Conservation (phyloP, 2,888 invertebrate genomes). For the Tupiocoris notatus region DNA sequence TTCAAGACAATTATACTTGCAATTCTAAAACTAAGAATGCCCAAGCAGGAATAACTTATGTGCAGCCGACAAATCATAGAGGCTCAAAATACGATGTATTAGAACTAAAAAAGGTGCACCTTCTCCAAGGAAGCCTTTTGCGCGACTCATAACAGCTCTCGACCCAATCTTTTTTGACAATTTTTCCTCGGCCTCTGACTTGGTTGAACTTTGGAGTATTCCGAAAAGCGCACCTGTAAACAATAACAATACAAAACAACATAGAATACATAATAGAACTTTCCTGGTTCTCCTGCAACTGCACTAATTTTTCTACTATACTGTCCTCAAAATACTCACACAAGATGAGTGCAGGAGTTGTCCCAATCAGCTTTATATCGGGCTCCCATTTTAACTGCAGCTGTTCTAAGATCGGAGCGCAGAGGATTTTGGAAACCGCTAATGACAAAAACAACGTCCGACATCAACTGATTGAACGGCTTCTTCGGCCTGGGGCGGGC, state of each 20-base stretch:
- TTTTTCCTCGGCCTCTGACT: slow-evolving; percentile 65
- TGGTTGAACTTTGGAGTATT: slow-evolving; percentile 84
- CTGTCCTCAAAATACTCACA: slow-evolving; percentile 62
- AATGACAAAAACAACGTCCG: slow-evolving; percentile 72
- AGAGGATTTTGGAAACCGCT: slow-evolving; percentile 86
- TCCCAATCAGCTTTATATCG: slow-evolving; percentile 75
- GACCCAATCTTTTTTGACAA: slow-evolving; percentile 74
- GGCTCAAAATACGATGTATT: too few species aligned
- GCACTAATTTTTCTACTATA: too few species aligned
- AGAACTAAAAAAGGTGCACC: slow-evolving; percentile 47
- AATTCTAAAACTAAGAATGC: too few species aligned
- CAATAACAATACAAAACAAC: background rate
- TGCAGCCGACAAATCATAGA: too few species aligned
- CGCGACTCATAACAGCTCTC: slow-evolving; percentile 62
- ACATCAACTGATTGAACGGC: slow-evolving; percentile 63
- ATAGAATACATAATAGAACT: background rate
- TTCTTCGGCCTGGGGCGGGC: slow-evolving; percentile 50
- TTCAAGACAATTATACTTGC: too few species aligned
- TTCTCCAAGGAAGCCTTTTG: slow-evolving; percentile 66
- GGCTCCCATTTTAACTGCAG: slow-evolving; percentile 76
- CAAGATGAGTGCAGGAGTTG: slow-evolving; percentile 73
- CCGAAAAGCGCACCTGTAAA: slow-evolving; percentile 77
- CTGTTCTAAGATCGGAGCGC: slow-evolving; percentile 65
- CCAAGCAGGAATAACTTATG: too few species aligned
- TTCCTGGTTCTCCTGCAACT: too few species aligned